Evolutionary conservation across 1,140 invertebrate species (phyloP), one percentile per base, ranked within the genome.

Genomic region (Himalopsyche phryganea): DNA sequence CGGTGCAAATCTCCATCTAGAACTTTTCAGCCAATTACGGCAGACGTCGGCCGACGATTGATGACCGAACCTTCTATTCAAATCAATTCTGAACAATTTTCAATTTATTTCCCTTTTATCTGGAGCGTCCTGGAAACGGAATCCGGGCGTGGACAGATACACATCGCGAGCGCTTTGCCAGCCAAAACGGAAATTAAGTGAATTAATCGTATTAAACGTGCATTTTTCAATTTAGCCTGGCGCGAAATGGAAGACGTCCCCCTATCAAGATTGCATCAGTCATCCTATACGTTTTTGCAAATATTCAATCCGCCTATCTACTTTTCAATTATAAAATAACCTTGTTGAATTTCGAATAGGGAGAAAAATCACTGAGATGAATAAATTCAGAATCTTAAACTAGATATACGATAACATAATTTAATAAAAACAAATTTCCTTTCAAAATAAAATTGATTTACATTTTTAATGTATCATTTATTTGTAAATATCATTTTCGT

Each of bases 51-150:
- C 40, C 28, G 32, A 61, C 47, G 59, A 61, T 61, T 61, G 59
- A 61, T 61, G 59, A 50, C 52, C 59, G n/a, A 45, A 33, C 52
- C 53, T 51, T 56, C 53, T 47, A 61, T 61, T 61, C 59, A 56
- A 61, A 61, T 61, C 59, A 61, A 61, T 61, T 53, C 41, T 33
- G 38, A 40, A 55, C 59, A 56, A 56, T 56, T 61, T 61, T 61
- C 59, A 56, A 61, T 61, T 56, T 61, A 56, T 61, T 61, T 51
- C 40, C 13, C 59, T 56, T 55, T 56, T 61, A 56, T 61, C 53
- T 61, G 47, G 44, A 20, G 28, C 38, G 42, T 20, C 36, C 1
- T 23, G 15, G 20, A 40, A 32, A 20, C 23, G 14, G 49, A 2
- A 36, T 10, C 44, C 14, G 19, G 18, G 6, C 23, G 23, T 14